Base-by-base conservation (phyloP, 1,140 invertebrate genomes). In the Eueides isabella region DNA sequence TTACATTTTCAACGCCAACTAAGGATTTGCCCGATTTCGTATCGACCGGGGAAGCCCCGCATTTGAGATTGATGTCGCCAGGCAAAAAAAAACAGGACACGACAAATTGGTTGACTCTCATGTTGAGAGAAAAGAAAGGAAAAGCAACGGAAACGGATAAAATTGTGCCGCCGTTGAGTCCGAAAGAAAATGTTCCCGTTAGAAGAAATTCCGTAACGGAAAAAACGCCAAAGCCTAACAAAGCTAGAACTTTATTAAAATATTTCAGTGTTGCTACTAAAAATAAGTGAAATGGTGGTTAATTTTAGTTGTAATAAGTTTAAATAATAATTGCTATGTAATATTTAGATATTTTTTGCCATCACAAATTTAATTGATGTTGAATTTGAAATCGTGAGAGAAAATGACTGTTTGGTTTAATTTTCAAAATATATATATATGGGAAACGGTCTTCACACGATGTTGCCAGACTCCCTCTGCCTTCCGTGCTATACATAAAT, bases 11-110 rank as follows among this genome's bases (percentile, higher is more conserved):
- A 61, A 96, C 96, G 0, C 96, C 96, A 0, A 97, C 96, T 0
- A 93, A 94, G 5, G 96, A 97, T 88, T 89, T 97, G 28, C 97
- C 97, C 0, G 96, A 97, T 89, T 97, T 94, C 77, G 96, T 96
- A 0, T 76, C 96, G 4, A 95, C 96, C 77, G 96, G 97, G 1
- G 95, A 95, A 26, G 96, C 96, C 0, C 97, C 97, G 0, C 96
- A 97, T 83, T 89, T 96, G 65, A 92, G 94, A 26, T 88, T 96
- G 55, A 95, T 95, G 91, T 97, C 96, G 0, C 96, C 96, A 0
- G 94, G 94, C 44, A 96, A 96, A 64, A 94, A 94, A 67, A 94
- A 92, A n/a, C 94, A 95, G 74, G 94, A 95, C 29, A 95, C 95
- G 73, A 92, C 96, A 0, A 95, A 97, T 81, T 97, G 96, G 96